A percentile compares a stretch with the other conserved stretches of the same genome.
Evolutionary conservation across 2,797 vertebrate genomes (phyloP).

Genomic region (Gymnoscopelus braueri): DNA sequence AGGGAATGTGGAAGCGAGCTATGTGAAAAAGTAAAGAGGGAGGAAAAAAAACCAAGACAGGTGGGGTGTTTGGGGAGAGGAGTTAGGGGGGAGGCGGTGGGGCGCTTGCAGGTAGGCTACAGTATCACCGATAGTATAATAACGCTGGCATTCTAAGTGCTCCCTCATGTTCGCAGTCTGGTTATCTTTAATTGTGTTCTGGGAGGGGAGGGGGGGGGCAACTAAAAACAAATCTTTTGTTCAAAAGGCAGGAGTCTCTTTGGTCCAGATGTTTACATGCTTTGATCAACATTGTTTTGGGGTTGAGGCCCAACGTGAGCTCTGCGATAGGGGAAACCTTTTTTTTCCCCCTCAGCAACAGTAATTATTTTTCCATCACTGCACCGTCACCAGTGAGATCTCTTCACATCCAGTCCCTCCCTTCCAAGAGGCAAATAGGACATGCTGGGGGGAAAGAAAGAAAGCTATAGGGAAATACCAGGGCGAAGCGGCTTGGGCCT

Average conservation of each 20-base stretch:
- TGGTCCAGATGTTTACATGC: conserved; percentile 72
- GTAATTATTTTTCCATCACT: conserved; percentile 76
- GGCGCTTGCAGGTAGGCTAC: conserved; percentile 68
- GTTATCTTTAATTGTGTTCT: conserved; percentile 63
- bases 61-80: neutral
- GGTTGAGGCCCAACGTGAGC: conserved; percentile 38
- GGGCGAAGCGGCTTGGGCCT: conserved; percentile 30
- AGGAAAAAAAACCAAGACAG: neutral
- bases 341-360: conserved; percentile 44
- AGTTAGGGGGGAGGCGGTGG: conserved; percentile 54
- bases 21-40: conserved; percentile 39
- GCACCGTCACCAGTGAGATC: conserved; percentile 49
- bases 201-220: neutral
- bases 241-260: conserved; percentile 49
- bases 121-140: conserved; percentile 46
- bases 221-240: conserved; percentile 37
- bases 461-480: conserved; percentile 7
- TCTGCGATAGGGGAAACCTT: too few species aligned
- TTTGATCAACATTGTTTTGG: conserved; percentile 73
- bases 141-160: conserved; percentile 51
- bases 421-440: conserved; percentile 52
- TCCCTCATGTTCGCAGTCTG: conserved; percentile 55
- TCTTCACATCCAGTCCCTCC: conserved; percentile 34
- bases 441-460: neutral
- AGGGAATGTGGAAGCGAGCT: conserved; percentile 66